Percentiles rank a stretch among this genome's conserved stretches.
phyloP scores from a whole-genome alignment of 2,113 vertebrate genomes.

The Cygnus buccinator region DNA sequence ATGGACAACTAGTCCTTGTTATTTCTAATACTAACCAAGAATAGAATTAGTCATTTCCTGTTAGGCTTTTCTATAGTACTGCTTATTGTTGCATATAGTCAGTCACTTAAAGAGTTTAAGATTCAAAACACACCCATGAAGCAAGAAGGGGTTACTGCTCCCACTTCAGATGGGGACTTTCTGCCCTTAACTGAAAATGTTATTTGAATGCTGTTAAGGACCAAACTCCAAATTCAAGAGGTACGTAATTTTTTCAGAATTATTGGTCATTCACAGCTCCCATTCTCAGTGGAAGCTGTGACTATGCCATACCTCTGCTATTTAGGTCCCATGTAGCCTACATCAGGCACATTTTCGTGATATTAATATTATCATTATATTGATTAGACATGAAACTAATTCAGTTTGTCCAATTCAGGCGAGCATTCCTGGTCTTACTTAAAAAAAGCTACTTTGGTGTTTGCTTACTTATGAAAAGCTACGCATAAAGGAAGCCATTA shows the following conservation, averaged over 20 bases:
- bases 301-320: background rate
- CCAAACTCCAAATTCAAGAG: background rate
- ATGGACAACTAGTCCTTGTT: background rate
- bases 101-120: background rate
- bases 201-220: background rate
- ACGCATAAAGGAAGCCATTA: background rate
- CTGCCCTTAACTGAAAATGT: background rate
- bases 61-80: background rate
- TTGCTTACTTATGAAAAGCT: background rate
- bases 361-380: background rate
- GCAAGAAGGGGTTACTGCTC: background rate
- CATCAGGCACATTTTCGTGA: background rate
- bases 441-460: background rate
- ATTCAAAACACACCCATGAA: background rate
- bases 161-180: background rate
- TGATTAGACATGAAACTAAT: background rate
- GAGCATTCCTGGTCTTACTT: background rate
- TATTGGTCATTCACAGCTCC: background rate
- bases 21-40: background rate
- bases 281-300: background rate
- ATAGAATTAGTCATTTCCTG: background rate
- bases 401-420: background rate
- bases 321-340: background rate
- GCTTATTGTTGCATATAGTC: background rate
- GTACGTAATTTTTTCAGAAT: background rate